Evolutionary conservation across 2,888 invertebrate genomes (phyloP).

Genomic region (Parnassius orleans): DNA sequence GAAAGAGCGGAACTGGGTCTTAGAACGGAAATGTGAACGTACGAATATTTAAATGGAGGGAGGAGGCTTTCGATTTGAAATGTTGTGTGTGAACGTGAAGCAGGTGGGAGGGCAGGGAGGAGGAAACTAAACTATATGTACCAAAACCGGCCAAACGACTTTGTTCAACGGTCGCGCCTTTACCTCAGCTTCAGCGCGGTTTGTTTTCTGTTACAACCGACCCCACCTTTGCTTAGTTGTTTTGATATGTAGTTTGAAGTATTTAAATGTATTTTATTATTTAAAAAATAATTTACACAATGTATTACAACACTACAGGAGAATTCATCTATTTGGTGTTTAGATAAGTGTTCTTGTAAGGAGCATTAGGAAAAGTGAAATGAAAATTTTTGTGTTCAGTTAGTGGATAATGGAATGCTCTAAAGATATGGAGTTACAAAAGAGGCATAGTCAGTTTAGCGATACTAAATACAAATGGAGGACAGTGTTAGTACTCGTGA

Average conservation of each 20-base stretch:
- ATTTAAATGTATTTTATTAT: slow-evolving; percentile 25
- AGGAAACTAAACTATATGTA: slow-evolving; percentile 43
- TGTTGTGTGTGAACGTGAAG: slow-evolving; percentile 33
- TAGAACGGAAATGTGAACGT: slow-evolving; percentile 30
- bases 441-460: slow-evolving; percentile 76
- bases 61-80: slow-evolving; percentile 59
- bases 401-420: slow-evolving; percentile 63
- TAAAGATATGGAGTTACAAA: slow-evolving; percentile 72
- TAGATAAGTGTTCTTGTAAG: slow-evolving; percentile 55
- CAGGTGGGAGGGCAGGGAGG: slow-evolving; percentile 46
- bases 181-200: slow-evolving; percentile 45
- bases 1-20: slow-evolving; percentile 20
- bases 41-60: slow-evolving; percentile 38
- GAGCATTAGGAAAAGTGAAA: slow-evolving; percentile 61
- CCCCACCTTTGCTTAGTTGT: slow-evolving; percentile 70
- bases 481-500: slow-evolving; percentile 58
- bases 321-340: slow-evolving; percentile 53
- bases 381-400: slow-evolving; percentile 62
- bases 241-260: slow-evolving; percentile 29
- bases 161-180: slow-evolving; percentile 74
- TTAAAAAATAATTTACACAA: slow-evolving; percentile 34
- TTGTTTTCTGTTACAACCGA: slow-evolving; percentile 58
- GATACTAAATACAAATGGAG: slow-evolving; percentile 80
- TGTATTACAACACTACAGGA: slow-evolving; percentile 28
- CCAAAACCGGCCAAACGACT: slow-evolving; percentile 76